These are phyloP conservation scores for Drosophila nannoptera DNA, from an alignment of 1,140 invertebrate species.

Conservation along the genomic window DNA sequence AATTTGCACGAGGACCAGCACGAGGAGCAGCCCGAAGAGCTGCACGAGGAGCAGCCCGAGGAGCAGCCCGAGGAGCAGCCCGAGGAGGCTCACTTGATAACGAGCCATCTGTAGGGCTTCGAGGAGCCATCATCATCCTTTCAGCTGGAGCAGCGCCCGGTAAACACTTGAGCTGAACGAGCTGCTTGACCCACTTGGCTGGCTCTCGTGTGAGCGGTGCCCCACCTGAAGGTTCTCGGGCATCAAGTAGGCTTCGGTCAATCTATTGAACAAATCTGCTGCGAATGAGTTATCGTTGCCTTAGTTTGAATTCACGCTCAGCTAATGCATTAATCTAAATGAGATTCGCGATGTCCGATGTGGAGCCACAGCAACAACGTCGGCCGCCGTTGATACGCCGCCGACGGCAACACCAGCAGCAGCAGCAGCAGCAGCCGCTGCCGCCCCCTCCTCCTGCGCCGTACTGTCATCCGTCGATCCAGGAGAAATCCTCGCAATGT, in stretches of 20 bases:
- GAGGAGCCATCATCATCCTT: neutral
- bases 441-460: conserved; percentile 23
- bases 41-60: neutral
- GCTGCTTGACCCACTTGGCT: neutral
- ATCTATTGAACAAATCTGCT: conserved; percentile 15
- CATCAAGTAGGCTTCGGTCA: conserved; percentile 20
- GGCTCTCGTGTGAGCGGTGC: neutral
- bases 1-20: conserved; percentile 10
- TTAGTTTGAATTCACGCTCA: conserved; percentile 27
- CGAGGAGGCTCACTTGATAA: neutral
- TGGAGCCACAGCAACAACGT: conserved; percentile 38
- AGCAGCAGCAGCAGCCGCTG: conserved; percentile 17
- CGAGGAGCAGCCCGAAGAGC: neutral
- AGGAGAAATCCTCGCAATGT: neutral
- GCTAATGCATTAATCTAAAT: conserved; percentile 13
- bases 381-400: conserved; percentile 22
- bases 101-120: neutral
- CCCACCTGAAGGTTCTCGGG: neutral
- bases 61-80: conserved; percentile 3
- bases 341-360: conserved; percentile 50
- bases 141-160: neutral
- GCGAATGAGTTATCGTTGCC: conserved; percentile 11
- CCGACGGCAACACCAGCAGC: conserved; percentile 20
- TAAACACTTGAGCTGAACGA: too few species aligned
- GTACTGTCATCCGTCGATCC: neutral